Evolutionary conservation across 2,888 invertebrate species (phyloP), one percentile per base, ranked within the genome.

Genomic region (Amphipoea oculea): DNA sequence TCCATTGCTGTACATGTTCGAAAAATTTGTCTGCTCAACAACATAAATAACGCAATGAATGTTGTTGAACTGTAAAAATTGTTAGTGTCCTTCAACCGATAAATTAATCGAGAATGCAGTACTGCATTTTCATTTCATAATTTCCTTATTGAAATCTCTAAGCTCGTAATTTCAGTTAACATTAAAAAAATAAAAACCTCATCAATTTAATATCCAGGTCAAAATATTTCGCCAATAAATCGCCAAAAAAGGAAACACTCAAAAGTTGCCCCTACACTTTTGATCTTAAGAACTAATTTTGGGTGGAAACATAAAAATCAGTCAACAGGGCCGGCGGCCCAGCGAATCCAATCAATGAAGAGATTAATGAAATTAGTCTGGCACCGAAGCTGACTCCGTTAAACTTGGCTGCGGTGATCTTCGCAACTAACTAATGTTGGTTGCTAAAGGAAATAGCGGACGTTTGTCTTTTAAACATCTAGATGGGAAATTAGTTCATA

Each of bases 351-450:
- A 95, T 95, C 94, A 92, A 92, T 92, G 90, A 74, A 78, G 87
- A 91, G 92, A 94, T 94, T 94, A 95, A 95, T 94, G 90, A 92
- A 94, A 94, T 95, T 94, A 94, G 93, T 91, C 91, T 89, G 89
- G 87, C 86, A 85, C 75, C 86, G 86, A 83, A 82, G 86, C 91
- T 89, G 90, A 90, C 86, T 89, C 70, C 60, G 83, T 87, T 84
- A 83, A 90, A 88, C 82, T 90, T 88, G 88, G 88, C 86, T 86
- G 90, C 88, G 90, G 91, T 91, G 89, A 89, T 92, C 91, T 91
- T 87, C 70, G 73, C 73, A 86, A 86, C 87, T 88, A 86, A 84
- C 87, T 88, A 86, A 84, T 84, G 70, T 57, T 78, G 74, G 75
- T 70, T 67, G 73, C 45, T 72, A 62, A 71, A 75, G 73, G 73